Percentiles rank a stretch among this genome's conserved stretches.
These are phyloP conservation scores for Callinectes sapidus DNA, from an alignment of 2,888 invertebrate species.

Conservation along the genomic window DNA sequence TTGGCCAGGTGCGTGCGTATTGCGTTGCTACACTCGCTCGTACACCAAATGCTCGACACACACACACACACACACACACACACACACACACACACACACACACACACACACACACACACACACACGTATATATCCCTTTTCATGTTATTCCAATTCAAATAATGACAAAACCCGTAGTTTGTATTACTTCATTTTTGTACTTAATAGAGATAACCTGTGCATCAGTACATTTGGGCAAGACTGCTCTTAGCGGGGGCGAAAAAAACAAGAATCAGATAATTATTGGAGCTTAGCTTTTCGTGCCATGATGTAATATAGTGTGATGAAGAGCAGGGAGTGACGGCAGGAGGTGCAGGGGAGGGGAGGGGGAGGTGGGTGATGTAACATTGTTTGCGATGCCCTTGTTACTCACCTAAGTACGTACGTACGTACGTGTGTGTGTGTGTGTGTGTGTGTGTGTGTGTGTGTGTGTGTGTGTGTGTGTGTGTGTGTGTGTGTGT, in stretches of 20 bases:
- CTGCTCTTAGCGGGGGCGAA: not conserved
- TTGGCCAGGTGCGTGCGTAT: not conserved
- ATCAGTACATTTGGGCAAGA: not conserved
- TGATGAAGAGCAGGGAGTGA: not conserved
- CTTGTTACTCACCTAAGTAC: not conserved
- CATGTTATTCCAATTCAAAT: not conserved
- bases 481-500: slow-evolving; percentile 35
- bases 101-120: too few relatives aligned
- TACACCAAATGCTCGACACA: not conserved
- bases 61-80: too few relatives aligned
- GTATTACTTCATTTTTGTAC: not conserved
- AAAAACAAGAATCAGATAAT: not conserved
- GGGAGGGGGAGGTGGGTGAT: not conserved
- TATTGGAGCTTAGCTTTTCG: not conserved
- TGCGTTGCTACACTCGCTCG: not conserved
- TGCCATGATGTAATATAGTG: not conserved
- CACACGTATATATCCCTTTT: not conserved
- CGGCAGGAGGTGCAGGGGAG: not conserved
- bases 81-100: too few relatives aligned
- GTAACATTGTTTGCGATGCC: not conserved
- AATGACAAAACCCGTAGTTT: too few relatives aligned
- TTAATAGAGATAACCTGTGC: not conserved
- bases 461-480: slow-evolving; percentile 34
- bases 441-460: slow-evolving; percentile 39
- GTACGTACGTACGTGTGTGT: not conserved